These are phyloP conservation scores for Darevskia nairensis DNA, from an alignment of 2,797 vertebrate genomes.

Conservation along the genomic window DNA sequence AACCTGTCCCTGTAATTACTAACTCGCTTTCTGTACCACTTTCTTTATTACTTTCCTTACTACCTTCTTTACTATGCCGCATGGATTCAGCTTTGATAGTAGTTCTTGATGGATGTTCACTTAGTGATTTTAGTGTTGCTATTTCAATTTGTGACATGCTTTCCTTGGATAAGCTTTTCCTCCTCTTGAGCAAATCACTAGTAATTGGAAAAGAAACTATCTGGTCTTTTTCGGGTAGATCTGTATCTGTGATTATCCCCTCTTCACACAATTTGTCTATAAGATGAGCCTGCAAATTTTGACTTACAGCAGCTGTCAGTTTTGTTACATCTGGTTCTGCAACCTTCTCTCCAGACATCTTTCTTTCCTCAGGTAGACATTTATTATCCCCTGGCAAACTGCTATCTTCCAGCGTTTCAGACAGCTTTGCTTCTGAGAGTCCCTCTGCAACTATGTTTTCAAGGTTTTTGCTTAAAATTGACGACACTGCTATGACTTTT, in stretches of 20 bases:
- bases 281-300: constrained; percentile 58
- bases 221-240: constrained; percentile 54
- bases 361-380: constrained; percentile 9
- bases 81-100: background rate
- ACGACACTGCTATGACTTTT: constrained; percentile 51
- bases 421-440: constrained; percentile 42
- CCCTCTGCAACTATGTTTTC: constrained; percentile 55
- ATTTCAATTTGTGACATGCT: constrained; percentile 25
- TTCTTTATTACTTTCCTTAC: background rate
- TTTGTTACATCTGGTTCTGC: constrained; percentile 39
- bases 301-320: constrained; percentile 47
- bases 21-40: background rate
- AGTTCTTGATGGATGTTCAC: background rate
- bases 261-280: constrained; percentile 65
- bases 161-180: constrained; percentile 34
- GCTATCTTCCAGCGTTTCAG: constrained; percentile 26
- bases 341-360: constrained; percentile 35
- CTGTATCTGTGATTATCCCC: constrained; percentile 57
- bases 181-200: constrained; percentile 43
- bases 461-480: constrained; percentile 65
- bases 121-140: constrained; percentile 41
- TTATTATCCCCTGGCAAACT: constrained; percentile 1
- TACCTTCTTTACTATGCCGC: background rate
- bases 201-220: background rate
- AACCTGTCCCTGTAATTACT: background rate